Evolutionary conservation across 2,888 invertebrate species (phyloP).

Genomic region (Ormyrus thymus): DNA sequence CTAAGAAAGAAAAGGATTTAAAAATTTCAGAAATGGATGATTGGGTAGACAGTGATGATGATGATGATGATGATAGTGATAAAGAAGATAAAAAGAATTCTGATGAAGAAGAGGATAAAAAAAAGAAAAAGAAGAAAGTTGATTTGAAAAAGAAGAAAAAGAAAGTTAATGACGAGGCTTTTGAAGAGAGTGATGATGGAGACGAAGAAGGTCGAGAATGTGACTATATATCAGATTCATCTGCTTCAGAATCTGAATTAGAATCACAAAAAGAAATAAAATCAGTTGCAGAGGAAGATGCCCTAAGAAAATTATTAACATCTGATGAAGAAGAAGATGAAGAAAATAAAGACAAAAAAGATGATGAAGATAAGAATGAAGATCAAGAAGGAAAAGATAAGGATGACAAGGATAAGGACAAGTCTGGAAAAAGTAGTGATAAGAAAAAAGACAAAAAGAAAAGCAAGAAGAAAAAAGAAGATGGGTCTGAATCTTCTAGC

Average conservation of each 20-base stretch:
- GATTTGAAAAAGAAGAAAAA: constrained; percentile 81
- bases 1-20: constrained; percentile 78
- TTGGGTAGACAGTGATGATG: constrained; percentile 88
- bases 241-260: constrained; percentile 85
- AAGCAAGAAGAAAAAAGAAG: constrained; percentile 69
- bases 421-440: constrained; percentile 74
- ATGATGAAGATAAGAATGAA: constrained; percentile 77
- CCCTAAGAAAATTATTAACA: constrained; percentile 88
- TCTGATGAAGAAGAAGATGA: constrained; percentile 92
- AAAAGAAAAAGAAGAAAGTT: constrained; percentile 80
- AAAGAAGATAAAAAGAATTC: constrained; percentile 80
- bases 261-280: constrained; percentile 85
- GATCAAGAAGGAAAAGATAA: constrained; percentile 78
- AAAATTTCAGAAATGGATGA: constrained; percentile 97
- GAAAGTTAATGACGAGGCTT: constrained; percentile 90
- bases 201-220: constrained; percentile 96
- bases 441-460: constrained; percentile 71
- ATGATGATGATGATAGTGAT: constrained; percentile 85
- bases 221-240: constrained; percentile 95
- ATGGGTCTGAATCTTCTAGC: constrained; percentile 72
- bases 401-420: constrained; percentile 76
- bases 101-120: constrained; percentile 78
- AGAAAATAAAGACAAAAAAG: constrained; percentile 85
- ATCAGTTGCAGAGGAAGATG: constrained; percentile 93
- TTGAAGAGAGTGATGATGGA: constrained; percentile 97